phyloP scores from a whole-genome alignment of 2,113 vertebrate genomes.

The Anolis sagrei region DNA sequence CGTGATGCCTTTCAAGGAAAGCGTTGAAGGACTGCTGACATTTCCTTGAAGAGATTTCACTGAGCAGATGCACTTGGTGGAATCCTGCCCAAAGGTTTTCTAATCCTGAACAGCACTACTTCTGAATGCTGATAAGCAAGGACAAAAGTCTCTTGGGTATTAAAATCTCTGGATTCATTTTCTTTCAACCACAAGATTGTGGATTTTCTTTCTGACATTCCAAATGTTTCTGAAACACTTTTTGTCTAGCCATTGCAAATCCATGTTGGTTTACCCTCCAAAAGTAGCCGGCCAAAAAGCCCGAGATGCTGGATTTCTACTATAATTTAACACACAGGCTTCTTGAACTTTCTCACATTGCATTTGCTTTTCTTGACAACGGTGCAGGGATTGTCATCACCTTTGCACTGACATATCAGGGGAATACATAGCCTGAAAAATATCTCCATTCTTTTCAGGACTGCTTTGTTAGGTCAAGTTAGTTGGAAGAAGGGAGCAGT shows the following conservation, averaged over 20 bases:
- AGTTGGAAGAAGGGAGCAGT: neutral
- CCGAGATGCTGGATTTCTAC: neutral
- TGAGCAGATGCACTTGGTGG: neutral
- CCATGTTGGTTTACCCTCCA: neutral
- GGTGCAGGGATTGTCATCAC: neutral
- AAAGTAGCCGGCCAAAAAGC: neutral
- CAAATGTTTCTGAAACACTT: neutral
- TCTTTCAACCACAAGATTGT: neutral
- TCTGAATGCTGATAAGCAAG: rapidly evolving
- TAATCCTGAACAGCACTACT: neutral
- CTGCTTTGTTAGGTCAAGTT: neutral
- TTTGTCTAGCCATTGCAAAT: neutral
- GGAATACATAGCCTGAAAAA: neutral
- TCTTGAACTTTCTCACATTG: neutral
- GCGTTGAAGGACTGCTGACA: neutral
- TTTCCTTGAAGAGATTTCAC: conserved; percentile 22
- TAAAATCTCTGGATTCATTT: conserved; percentile 28
- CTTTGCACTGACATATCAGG: neutral
- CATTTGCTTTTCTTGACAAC: neutral
- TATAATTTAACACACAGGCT: neutral
- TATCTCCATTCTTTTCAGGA: no score
- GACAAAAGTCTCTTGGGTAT: conserved; percentile 20
- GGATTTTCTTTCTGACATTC: conserved; percentile 37
- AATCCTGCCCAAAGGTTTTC: conserved; percentile 11
- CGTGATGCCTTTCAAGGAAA: rapidly evolving